Conservation (phyloP, 2,797 vertebrate species). For the Hippoglossus hippoglossus region DNA sequence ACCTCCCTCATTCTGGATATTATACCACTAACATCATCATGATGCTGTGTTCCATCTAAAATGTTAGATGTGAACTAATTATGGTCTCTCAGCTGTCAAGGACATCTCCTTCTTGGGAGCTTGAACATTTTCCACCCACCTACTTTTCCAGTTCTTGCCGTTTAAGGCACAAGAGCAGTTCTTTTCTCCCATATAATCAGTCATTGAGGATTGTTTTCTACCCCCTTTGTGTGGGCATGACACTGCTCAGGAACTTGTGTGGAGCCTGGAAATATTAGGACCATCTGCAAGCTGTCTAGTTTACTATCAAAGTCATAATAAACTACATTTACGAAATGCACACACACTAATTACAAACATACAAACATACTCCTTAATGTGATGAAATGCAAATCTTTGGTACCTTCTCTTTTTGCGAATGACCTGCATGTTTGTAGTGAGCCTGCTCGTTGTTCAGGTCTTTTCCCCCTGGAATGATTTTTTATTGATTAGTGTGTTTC, state of each 20-base stretch:
- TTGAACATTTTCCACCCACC: no score
- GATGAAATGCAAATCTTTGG: conserved; percentile 7
- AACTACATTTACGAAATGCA: conserved; percentile 2
- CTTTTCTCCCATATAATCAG: neutral
- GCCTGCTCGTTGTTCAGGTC: conserved; percentile 28
- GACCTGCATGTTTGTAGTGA: conserved; percentile 75
- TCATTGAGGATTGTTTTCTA: neutral
- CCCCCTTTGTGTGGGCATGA: neutral
- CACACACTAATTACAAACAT: neutral
- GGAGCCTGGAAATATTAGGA: conserved; percentile 63
- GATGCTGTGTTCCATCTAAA: no score
- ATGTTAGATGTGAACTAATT: no score
- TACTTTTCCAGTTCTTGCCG: neutral
- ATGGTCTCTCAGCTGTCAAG: no score
- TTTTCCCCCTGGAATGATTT: conserved; percentile 42
- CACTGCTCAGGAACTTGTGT: neutral
- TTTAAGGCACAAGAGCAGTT: neutral
- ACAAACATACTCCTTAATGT: conserved; percentile 8
- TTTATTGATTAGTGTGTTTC: conserved; percentile 59
- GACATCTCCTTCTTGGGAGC: no score
- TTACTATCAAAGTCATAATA: neutral
- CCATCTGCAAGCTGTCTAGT: neutral
- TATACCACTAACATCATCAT: no score
- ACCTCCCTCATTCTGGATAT: no score
- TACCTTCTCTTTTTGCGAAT: conserved; percentile 70